Evolutionary conservation across 2,888 invertebrate species (phyloP).

Genomic region (Stenolophus ochropezus): DNA sequence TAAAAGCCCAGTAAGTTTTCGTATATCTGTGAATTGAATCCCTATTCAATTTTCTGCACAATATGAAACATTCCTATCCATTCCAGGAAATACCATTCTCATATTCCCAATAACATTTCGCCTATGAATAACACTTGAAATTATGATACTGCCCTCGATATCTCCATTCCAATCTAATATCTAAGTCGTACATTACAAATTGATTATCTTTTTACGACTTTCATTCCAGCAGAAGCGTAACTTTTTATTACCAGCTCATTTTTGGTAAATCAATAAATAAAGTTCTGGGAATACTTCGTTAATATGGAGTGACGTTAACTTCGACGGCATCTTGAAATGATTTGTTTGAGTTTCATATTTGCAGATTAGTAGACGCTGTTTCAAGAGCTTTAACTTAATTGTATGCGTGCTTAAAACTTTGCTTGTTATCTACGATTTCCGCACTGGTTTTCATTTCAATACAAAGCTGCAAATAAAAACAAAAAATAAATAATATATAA

Average conservation of each 20-base stretch:
- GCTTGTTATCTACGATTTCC: neutral
- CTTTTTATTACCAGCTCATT: constrained; percentile 28
- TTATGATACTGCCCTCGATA: neutral
- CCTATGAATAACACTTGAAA: neutral
- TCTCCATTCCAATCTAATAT: constrained; percentile 4
- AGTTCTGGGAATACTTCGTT: neutral
- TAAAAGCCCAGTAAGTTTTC: neutral
- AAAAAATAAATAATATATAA: too few species aligned
- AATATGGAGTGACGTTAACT: neutral
- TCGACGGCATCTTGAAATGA: constrained; percentile 1
- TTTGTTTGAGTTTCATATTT: constrained; percentile 13
- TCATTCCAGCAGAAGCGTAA: constrained; percentile 9
- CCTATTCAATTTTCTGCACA: neutral
- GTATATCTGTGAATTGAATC: neutral
- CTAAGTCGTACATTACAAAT: neutral
- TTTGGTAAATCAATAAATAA: constrained; percentile 15
- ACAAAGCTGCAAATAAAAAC: too few species aligned
- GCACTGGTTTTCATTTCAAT: neutral
- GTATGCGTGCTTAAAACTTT: constrained; percentile 4
- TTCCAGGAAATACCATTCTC: neutral
- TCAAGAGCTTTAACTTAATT: neutral
- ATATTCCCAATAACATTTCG: neutral
- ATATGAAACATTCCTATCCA: neutral
- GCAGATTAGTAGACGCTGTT: neutral
- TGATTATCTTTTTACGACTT: constrained; percentile 26